These are phyloP conservation scores for Phortica magna DNA, from an alignment of 2,888 invertebrate genomes.

Conservation along the genomic window DNA sequence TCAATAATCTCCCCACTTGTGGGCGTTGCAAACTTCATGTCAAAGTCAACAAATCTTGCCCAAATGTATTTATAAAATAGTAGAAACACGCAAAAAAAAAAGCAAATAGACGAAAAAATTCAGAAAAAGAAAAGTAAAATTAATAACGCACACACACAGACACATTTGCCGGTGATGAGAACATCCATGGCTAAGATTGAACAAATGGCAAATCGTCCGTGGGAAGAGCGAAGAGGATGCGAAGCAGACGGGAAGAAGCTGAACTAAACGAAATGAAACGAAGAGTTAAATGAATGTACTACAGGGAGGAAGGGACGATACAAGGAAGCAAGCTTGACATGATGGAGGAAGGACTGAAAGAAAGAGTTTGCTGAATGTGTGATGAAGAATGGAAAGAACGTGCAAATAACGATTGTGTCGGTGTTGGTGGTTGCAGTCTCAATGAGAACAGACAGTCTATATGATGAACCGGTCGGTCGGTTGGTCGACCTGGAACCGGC, in stretches of 20 bases:
- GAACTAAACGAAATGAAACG: slow-evolving; percentile 2
- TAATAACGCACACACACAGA: slow-evolving; percentile 60
- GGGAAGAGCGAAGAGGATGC: neutral
- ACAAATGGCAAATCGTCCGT: slow-evolving; percentile 51
- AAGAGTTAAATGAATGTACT: neutral
- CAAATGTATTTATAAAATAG: neutral
- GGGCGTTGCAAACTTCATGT: no score
- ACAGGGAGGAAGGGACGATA: slow-evolving; percentile 37
- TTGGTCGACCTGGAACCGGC: no score
- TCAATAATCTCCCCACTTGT: no score
- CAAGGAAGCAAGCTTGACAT: slow-evolving; percentile 34
- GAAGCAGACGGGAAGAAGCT: neutral
- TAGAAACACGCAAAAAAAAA: neutral
- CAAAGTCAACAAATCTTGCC: no score
- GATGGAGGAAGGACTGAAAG: slow-evolving; percentile 27
- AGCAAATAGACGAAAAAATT: neutral
- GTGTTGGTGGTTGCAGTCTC: slow-evolving; percentile 62
- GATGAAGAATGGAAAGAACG: slow-evolving; percentile 48
- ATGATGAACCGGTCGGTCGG: no score
- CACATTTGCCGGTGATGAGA: slow-evolving; percentile 10
- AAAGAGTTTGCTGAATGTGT: slow-evolving; percentile 59
- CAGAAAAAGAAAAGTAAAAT: slow-evolving; percentile 51
- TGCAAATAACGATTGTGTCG: slow-evolving; percentile 62
- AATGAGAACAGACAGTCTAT: slow-evolving; percentile 4
- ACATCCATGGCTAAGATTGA: slow-evolving; percentile 52